Conservation (phyloP, 1,140 invertebrate species). For the Marisa cornuarietis region DNA sequence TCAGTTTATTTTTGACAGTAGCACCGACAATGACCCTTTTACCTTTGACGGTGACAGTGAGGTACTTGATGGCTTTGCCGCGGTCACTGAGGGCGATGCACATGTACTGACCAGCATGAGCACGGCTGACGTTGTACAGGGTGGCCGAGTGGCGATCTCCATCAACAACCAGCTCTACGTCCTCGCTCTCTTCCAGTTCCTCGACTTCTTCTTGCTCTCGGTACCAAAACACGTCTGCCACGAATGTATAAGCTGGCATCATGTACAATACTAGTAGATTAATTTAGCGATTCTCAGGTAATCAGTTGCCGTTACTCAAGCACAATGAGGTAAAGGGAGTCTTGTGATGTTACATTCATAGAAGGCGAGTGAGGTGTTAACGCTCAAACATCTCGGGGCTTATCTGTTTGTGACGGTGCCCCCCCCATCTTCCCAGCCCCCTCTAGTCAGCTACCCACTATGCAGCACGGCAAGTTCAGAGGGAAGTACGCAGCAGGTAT, state of each 20-base stretch:
- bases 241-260: background rate
- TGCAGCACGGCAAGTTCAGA: too few species aligned
- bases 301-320: too few species aligned
- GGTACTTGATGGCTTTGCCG: slow-evolving; percentile 53
- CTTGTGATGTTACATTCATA: too few species aligned
- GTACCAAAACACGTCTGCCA: slow-evolving; percentile 64
- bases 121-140: slow-evolving; percentile 47
- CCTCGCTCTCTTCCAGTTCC: slow-evolving; percentile 57
- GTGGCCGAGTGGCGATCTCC: slow-evolving; percentile 45
- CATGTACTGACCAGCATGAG: slow-evolving; percentile 58
- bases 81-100: slow-evolving; percentile 56
- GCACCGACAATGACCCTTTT: slow-evolving; percentile 16
- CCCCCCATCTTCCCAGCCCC: too few species aligned
- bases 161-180: slow-evolving; percentile 51
- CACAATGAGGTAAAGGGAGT: too few species aligned
- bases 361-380: too few species aligned
- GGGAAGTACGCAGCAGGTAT: too few species aligned
- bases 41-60: slow-evolving; percentile 60
- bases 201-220: slow-evolving; percentile 47
- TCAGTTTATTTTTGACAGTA: background rate
- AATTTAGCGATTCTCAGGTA: too few species aligned
- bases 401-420: too few species aligned
- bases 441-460: too few species aligned
- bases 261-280: too few species aligned
- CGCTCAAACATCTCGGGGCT: too few species aligned